Evolutionary conservation across 2,797 vertebrate genomes (phyloP).

Genomic region (Coranthus polyacanthus): DNA sequence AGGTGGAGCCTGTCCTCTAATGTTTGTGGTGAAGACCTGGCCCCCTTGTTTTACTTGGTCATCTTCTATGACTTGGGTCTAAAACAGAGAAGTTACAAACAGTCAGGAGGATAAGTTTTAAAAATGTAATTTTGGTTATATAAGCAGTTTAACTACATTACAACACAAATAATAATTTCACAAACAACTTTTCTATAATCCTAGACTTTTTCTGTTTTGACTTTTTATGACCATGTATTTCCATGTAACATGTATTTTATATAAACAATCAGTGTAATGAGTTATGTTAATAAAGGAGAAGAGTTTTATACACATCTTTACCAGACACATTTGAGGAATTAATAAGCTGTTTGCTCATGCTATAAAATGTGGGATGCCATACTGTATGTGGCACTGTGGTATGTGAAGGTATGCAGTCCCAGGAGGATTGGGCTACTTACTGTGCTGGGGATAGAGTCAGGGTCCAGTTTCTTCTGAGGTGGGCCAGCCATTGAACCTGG

Average conservation of each 20-base stretch:
- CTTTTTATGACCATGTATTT: background rate
- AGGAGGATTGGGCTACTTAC: constrained; percentile 83
- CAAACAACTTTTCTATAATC: background rate
- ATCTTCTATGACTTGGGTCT: constrained; percentile 95
- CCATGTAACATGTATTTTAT: background rate
- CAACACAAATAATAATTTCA: background rate
- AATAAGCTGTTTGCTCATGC: constrained; percentile 84
- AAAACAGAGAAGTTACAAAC: constrained; percentile 29
- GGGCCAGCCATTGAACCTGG: constrained; percentile 68
- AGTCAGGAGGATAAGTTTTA: background rate
- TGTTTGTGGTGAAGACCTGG: constrained; percentile 89
- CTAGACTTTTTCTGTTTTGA: background rate
- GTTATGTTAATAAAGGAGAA: background rate
- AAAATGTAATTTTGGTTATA: background rate
- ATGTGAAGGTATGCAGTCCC: constrained; percentile 18
- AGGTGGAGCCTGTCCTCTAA: constrained; percentile 94
- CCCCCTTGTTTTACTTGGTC: constrained; percentile 88
- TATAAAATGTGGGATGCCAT: constrained; percentile 19
- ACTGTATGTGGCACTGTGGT: constrained; percentile 5
- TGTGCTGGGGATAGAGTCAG: constrained; percentile 93
- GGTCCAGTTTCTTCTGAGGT: constrained; percentile 93
- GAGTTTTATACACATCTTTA: background rate
- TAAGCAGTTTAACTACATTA: background rate
- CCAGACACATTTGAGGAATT: background rate
- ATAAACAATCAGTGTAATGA: background rate